Base-by-base conservation (phyloP, 2,797 vertebrate species). In the Channa striata region DNA sequence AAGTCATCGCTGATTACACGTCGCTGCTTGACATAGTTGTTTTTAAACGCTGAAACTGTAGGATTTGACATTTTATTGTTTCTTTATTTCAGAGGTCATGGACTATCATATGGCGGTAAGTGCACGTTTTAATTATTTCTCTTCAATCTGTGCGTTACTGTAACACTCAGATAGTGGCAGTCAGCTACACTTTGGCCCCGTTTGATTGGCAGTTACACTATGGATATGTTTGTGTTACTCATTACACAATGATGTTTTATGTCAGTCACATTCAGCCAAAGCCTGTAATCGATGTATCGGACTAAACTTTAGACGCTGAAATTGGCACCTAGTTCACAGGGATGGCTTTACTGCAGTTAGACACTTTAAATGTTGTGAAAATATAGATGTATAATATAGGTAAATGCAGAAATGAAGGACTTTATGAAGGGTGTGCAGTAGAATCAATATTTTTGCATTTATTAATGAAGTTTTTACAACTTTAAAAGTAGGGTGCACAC, bases 31-130 rank as follows among this genome's bases (percentile, higher is more conserved):
- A 20, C 8, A 11, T 1, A 8, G 6, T 11, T 57, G 2, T 11
- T 33, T 53, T 10, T 16, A 3, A 11, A 36, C 17, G 0, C 10
- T 11, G 6, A 3, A 11, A 2, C 1, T 3, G 8, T 2, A 4
- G 1, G 1, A 4, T 11, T 50, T 57, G 1, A 61, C 14, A 16
- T 2, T 14, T 21, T 30, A 0, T n/a, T 53, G 4, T 60, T 36
- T 1, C 13, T 68, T 4, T 19, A 46, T 74, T 82, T 1, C 69
- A 90, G 86, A 80, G 12, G 64, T 61, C 21, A 48, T 58, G 10
- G 77, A 77, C 8, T 25, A 85, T n/a, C 59, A 9, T 0, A 46
- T 79, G 73, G 25, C 85, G 4, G 90, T 92, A 68, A 90, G 89
- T 90, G 65, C 11, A 14, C 0, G 0, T 19, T 42, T 33, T 6